Conservation (phyloP, 2,888 invertebrate species). For the Megaustenia siamemsis region DNA sequence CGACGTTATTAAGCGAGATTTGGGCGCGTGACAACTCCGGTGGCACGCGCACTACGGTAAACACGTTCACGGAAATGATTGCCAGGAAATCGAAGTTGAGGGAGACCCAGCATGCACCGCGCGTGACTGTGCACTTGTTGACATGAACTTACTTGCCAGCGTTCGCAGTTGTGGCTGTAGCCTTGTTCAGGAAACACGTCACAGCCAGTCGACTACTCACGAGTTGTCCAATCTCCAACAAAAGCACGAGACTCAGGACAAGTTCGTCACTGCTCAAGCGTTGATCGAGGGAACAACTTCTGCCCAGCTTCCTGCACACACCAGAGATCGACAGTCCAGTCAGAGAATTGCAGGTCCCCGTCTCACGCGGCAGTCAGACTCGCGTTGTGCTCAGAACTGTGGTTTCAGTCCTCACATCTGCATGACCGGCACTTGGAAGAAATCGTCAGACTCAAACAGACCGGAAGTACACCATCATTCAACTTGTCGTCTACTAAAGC, state of each 20-base stretch:
- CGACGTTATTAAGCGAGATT: neutral
- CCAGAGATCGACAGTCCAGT: neutral
- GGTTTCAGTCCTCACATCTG: no score
- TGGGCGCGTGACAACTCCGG: neutral
- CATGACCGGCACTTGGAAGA: no score
- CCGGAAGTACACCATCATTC: no score
- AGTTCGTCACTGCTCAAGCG: neutral
- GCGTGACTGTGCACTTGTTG: neutral
- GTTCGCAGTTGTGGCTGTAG: neutral
- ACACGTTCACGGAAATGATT: neutral
- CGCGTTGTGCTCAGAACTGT: no score
- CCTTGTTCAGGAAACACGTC: neutral
- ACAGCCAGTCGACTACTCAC: neutral
- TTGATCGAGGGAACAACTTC: slow-evolving; percentile 32
- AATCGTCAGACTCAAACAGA: no score
- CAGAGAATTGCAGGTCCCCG: slow-evolving; percentile 3
- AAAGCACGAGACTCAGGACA: neutral
- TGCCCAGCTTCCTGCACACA: slow-evolving; percentile 13
- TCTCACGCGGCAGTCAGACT: no score
- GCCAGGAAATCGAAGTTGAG: neutral
- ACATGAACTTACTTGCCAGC: neutral
- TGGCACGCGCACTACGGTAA: neutral
- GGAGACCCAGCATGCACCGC: neutral
- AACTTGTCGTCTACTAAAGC: no score
- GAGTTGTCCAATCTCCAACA: neutral